phyloP scores from a whole-genome alignment of 2,113 vertebrate species.

The Gymnorhina tibicen region DNA sequence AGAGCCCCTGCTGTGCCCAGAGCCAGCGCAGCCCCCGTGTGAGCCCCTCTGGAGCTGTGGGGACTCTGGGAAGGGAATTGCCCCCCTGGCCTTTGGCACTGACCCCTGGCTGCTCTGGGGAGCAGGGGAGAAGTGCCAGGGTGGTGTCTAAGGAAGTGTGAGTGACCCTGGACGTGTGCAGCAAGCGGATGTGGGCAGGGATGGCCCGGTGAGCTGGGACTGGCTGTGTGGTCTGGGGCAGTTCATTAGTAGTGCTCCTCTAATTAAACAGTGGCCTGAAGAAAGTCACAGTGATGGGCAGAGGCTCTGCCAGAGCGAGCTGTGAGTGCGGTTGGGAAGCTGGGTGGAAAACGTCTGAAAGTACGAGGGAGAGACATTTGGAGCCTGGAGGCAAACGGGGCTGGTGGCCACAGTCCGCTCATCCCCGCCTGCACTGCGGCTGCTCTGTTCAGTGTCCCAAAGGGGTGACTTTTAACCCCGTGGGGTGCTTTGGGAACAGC shows the following conservation, averaged over 20 bases:
- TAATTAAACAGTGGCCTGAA: background rate
- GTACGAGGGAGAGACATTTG: background rate
- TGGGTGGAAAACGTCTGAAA: background rate
- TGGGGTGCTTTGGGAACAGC: background rate
- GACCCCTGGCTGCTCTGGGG: background rate
- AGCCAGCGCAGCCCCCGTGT: rapidly evolving
- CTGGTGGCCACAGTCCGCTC: background rate
- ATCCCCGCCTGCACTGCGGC: background rate
- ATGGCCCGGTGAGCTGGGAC: background rate
- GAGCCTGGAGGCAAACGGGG: background rate
- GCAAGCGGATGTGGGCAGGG: background rate
- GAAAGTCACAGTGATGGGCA: background rate
- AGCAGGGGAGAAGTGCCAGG: background rate
- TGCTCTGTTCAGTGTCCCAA: background rate
- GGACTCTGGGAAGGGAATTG: background rate
- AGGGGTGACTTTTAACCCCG: background rate
- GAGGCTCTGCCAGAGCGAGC: background rate
- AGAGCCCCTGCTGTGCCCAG: background rate
- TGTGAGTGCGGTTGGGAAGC: background rate
- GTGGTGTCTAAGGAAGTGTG: background rate
- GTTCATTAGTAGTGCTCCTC: background rate
- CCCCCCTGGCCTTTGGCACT: background rate
- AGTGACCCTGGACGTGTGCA: background rate
- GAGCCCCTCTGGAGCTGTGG: background rate
- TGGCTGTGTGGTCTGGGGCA: background rate